Conservation (phyloP, 2,797 vertebrate species). For the Protonibea diacanthus region DNA sequence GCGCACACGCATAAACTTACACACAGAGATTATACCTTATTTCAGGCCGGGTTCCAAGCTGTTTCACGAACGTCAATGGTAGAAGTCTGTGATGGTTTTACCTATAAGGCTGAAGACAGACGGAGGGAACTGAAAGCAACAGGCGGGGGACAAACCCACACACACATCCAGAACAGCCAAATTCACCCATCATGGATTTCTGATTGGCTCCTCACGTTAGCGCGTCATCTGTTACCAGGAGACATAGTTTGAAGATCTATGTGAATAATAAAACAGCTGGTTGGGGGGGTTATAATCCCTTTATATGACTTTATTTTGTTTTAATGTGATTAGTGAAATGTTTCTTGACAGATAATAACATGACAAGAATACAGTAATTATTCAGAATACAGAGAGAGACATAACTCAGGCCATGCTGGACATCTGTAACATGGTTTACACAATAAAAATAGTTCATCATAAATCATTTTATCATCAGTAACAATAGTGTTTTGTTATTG, state of each 20-base stretch:
- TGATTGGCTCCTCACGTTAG: constrained; percentile 66
- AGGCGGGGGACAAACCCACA: neutral
- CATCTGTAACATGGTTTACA: neutral
- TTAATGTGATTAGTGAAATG: neutral
- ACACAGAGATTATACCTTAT: constrained; percentile 39
- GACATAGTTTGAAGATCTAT: neutral
- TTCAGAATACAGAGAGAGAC: neutral
- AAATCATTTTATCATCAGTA: neutral
- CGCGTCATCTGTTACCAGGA: constrained; percentile 75
- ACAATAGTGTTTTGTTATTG: neutral
- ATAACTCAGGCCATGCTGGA: neutral
- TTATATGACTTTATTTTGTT: neutral
- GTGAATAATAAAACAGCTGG: neutral
- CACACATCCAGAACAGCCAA: neutral
- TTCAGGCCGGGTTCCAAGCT: neutral
- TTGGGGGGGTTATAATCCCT: neutral
- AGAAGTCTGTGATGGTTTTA: neutral
- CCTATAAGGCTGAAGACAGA: constrained; percentile 13
- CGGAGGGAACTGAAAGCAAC: constrained; percentile 58
- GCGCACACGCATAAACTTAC: neutral
- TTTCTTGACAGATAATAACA: neutral
- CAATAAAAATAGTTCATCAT: neutral
- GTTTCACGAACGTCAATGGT: constrained; percentile 21
- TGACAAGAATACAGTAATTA: neutral
- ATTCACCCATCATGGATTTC: neutral